Base-by-base conservation (phyloP, 37 sponge, comb jelly and placozoan genomes). In the Halisarca cf. caerulea region DNA sequence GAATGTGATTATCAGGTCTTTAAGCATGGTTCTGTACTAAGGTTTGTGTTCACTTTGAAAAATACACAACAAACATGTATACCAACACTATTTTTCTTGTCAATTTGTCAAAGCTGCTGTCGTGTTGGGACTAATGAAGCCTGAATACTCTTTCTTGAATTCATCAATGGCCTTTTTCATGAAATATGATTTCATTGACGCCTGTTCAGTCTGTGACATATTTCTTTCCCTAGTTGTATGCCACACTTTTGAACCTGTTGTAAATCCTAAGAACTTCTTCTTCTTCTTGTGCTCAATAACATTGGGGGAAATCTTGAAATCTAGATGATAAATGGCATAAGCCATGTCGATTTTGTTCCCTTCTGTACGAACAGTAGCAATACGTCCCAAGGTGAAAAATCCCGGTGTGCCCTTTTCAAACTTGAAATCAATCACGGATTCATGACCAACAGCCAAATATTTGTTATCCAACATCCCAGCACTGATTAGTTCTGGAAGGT, bases 221-320 rank as follows among this genome's bases (percentile, higher is more conserved):
- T 64, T 64, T 64, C 66, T 64, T n/a, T 64, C 66, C 28, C 28
- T 15, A 64, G 66, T 64, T 64, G 14, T 27, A 25, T 27, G 66
- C 66, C 66, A 64, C 66, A 64, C 66, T 64, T 64, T 64, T 27
- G 14, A 24, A 8, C 28, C 23, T 18, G 27, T 15, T n/a, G n/a
- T n/a, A 15, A 64, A 25, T n/a, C 66, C 23, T 24, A 64, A 27
- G 27, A 64, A 64, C 23, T 64, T 64, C 66, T 64, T 64, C 23
- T 18, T 64, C 28, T 64, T 64, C 28, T 18, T 64, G 23, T 64
- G 66, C 23, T 64, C 66, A 25, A 64, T 64, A 9, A 64, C 66
- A 24, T n/a, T 14, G 23, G 66, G 66, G 23, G 66, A 64, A 18
- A 64, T 8, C 66, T 64, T 64, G 23, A 64, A 64, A 9, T 64